These are phyloP conservation scores for Laticauda colubrina DNA, from an alignment of 2,113 vertebrate species.

Conservation along the genomic window DNA sequence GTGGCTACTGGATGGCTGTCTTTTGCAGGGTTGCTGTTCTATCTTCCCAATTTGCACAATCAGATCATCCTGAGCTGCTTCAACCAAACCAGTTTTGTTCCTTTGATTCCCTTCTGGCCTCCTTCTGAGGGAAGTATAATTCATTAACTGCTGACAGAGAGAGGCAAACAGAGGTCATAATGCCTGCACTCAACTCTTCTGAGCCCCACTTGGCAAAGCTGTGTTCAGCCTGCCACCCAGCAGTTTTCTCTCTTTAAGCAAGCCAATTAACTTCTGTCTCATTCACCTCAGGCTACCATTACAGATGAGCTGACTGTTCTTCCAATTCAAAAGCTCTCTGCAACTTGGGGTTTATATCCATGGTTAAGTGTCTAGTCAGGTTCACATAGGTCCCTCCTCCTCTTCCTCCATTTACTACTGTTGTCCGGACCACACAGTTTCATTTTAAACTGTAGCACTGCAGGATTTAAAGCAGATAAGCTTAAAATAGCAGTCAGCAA, in stretches of 20 bases:
- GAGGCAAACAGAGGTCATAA: constrained; percentile 40
- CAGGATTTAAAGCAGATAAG: not conserved
- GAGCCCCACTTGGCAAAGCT: not conserved
- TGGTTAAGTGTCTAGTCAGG: not conserved
- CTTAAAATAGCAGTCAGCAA: rapidly evolving
- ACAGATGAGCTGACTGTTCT: not conserved
- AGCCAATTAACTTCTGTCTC: not conserved
- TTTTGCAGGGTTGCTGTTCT: not conserved
- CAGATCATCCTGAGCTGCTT: not conserved
- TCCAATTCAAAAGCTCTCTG: not conserved
- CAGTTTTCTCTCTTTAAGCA: not conserved
- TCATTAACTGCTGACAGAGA: constrained; percentile 39
- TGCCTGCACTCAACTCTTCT: not conserved
- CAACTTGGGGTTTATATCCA: rapidly evolving
- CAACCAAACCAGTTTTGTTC: not conserved
- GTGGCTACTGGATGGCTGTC: not conserved
- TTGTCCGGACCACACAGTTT: not conserved
- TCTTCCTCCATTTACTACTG: not conserved
- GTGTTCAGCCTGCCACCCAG: rapidly evolving
- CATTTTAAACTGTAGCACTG: not conserved
- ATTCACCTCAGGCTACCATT: rapidly evolving
- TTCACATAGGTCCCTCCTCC: not conserved
- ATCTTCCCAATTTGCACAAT: not conserved
- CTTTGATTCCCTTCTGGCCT: not conserved
- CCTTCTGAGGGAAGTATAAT: constrained; percentile 20